phyloP scores from a whole-genome alignment of 2,888 invertebrate species.

The Macaria liturata region DNA sequence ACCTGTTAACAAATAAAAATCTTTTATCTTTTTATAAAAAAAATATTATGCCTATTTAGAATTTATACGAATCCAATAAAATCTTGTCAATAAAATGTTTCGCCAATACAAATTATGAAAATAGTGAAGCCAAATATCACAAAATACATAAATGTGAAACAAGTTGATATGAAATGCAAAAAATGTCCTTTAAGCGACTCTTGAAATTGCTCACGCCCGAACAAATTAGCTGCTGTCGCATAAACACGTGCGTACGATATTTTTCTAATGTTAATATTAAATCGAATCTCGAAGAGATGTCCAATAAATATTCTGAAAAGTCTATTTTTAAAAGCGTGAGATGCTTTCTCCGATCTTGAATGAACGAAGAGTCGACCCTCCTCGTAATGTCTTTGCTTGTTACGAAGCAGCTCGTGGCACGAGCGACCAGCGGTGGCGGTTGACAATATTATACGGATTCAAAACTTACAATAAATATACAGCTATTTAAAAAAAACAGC shows the following conservation, averaged over 20 bases:
- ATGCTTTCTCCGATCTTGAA: slow-evolving; percentile 81
- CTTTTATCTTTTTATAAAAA: too few relatives aligned
- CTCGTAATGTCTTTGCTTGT: slow-evolving; percentile 69
- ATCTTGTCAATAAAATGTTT: too few relatives aligned
- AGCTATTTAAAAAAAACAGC: too few relatives aligned
- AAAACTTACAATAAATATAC: too few relatives aligned
- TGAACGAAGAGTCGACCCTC: slow-evolving; percentile 77
- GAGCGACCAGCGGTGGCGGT: slow-evolving; percentile 37
- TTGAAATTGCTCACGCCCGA: slow-evolving; percentile 33
- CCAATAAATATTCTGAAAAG: slow-evolving; percentile 77
- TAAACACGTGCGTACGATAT: slow-evolving; percentile 69
- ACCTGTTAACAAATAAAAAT: too few relatives aligned
- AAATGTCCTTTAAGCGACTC: slow-evolving; percentile 1
- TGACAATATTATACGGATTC: neutral
- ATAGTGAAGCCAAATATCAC: too few relatives aligned
- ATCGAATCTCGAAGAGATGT: slow-evolving; percentile 74
- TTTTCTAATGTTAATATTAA: slow-evolving; percentile 76
- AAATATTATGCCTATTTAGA: too few relatives aligned
- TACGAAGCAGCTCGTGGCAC: slow-evolving; percentile 40
- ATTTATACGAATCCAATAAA: too few relatives aligned
- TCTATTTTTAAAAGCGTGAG: slow-evolving; percentile 80
- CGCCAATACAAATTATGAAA: too few relatives aligned
- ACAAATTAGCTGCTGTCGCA: slow-evolving; percentile 56
- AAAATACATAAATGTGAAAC: too few relatives aligned
- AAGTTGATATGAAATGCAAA: neutral